These are phyloP conservation scores for Drosophila atroscutellata DNA, from an alignment of 2,888 invertebrate genomes.

Conservation along the genomic window DNA sequence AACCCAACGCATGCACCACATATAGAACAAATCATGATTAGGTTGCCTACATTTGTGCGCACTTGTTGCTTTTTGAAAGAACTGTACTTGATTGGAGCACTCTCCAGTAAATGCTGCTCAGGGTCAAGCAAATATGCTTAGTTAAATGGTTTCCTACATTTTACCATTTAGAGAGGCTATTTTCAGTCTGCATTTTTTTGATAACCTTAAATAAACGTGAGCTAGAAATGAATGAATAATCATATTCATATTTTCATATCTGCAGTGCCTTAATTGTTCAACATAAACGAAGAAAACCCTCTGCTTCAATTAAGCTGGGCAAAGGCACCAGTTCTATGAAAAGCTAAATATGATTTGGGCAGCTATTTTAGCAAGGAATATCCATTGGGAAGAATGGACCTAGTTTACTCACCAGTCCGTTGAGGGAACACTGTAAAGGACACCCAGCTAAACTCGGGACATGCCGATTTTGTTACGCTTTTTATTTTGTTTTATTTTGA, in stretches of 20 bases:
- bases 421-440: neutral
- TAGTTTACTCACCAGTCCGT: neutral
- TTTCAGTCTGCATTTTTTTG: neutral
- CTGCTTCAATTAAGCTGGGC: neutral
- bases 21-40: neutral
- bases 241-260: neutral
- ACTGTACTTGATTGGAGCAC: neutral
- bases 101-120: constrained; percentile 1
- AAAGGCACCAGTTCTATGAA: neutral
- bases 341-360: neutral
- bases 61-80: constrained; percentile 32
- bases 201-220: neutral
- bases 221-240: neutral
- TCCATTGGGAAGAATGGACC: neutral
- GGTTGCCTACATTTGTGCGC: constrained; percentile 39
- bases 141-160: neutral
- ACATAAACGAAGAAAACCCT: neutral
- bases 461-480: too few relatives aligned
- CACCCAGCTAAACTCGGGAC: neutral
- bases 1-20: neutral
- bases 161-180: neutral
- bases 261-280: neutral
- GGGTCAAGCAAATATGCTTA: neutral
- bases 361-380: neutral
- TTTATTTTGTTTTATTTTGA: too few relatives aligned